A percentile compares a stretch with the other conserved stretches of the same genome.
phyloP scores from a whole-genome alignment of 1,140 invertebrate genomes.

The Pogonomyrmex californicus region DNA sequence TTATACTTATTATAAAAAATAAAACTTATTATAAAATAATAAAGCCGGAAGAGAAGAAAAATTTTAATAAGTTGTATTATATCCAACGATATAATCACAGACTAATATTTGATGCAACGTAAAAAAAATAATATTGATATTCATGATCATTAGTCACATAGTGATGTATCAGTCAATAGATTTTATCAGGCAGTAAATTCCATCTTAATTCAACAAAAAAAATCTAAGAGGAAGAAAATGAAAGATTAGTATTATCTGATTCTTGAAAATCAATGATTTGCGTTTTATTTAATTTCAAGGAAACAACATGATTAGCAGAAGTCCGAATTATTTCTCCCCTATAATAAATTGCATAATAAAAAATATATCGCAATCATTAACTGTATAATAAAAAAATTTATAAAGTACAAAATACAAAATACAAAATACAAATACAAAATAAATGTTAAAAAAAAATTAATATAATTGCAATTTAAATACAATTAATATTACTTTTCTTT shows the following conservation, averaged over 20 bases:
- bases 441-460: neutral
- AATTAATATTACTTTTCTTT: neutral
- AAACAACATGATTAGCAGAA: slow-evolving; percentile 25
- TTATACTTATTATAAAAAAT: neutral
- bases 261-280: slow-evolving; percentile 33
- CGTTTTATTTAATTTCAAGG: slow-evolving; percentile 6
- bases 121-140: neutral
- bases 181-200: neutral
- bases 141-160: slow-evolving; percentile 8
- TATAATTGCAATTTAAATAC: neutral
- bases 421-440: neutral
- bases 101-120: neutral
- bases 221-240: slow-evolving; percentile 20
- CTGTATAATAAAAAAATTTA: no score
- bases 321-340: neutral
- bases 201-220: slow-evolving; percentile 12
- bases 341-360: no score
- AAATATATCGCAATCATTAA: no score
- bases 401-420: no score
- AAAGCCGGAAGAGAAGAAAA: neutral
- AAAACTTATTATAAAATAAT: neutral
- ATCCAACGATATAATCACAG: neutral
- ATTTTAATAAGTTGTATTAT: neutral
- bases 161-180: neutral
- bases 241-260: slow-evolving; percentile 30